Conservation (phyloP, 2,113 vertebrate genomes). For the Xyliphius kryptos region DNA sequence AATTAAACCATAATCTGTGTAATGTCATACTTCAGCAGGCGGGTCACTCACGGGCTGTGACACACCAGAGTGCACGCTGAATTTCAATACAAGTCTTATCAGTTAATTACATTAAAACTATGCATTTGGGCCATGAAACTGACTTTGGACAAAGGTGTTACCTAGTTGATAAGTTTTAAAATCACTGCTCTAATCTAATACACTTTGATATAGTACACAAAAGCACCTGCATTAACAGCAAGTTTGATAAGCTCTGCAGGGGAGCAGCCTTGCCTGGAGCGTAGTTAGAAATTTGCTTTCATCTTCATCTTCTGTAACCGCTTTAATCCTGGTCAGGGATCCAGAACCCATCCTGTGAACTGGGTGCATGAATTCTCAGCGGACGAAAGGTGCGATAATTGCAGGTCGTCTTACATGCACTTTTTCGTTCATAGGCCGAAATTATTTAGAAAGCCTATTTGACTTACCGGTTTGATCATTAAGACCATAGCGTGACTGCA, state of each 20-base stretch:
- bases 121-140: no score
- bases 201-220: slow-evolving; percentile 1
- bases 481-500: no score
- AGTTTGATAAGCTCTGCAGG: not conserved
- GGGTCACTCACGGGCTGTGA: no score
- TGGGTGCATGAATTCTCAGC: not conserved
- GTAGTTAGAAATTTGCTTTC: not conserved
- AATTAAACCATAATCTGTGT: not conserved
- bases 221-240: not conserved
- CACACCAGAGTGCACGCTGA: no score
- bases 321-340: not conserved
- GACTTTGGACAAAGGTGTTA: no score
- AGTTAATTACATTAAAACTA: no score
- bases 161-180: no score
- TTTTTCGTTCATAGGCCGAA: no score
- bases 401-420: not conserved
- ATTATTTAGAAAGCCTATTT: no score
- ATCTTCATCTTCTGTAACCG: slow-evolving; percentile 2
- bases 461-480: no score
- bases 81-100: no score
- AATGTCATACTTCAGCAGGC: no score
- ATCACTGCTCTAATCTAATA: not conserved
- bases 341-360: not conserved
- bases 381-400: not conserved
- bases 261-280: not conserved